Base-by-base conservation (phyloP, 2,888 invertebrate species). In the Merodon equestris region DNA sequence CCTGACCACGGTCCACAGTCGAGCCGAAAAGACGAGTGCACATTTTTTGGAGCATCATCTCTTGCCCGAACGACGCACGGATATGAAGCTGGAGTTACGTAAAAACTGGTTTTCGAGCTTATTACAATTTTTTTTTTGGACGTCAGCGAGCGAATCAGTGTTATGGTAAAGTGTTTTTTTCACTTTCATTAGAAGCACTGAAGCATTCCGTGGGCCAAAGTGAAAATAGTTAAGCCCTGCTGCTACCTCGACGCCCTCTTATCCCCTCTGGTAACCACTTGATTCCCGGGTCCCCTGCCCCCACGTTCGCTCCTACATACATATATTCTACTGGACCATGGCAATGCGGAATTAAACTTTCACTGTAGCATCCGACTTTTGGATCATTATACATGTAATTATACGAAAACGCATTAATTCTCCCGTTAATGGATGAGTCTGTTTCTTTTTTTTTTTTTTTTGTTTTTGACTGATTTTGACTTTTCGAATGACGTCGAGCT, bases 261-360 rank as follows among this genome's bases (percentile, higher is more conserved):
- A 7, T 27, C 27, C 7, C 27, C 27, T 27, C 27, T 2, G 2
- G 27, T 7, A 2, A 27, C 27, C 27, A 4, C 27, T 27, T 27
- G 27, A 7, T 7, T 27, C 27, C 27, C 7, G 27, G 7, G 27
- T 27, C 27, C 27, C 7, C 27, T 7, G 7, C 7, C 27, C 27
- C 7, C 27, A 4, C 27, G 3, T 7, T 27, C 7, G 27, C 2
- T 27, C 7, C 27, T 27, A 27, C 27, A 27, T 27, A 27, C 7
- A 7, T 27, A 27, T 27, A 57, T 85, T 84, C 85, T 84, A 85
- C 85, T 86, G 85, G 85, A 86, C 86, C 85, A 84, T 85, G 82
- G 83, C 84, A 85, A 86, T 85, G 84, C 84, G 84, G 85, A 85
- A 86, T 86, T 84, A 83, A 86, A 86, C 88, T 88, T 88, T 88